Evolutionary conservation across 2,888 invertebrate genomes (phyloP).

Genomic region (Bibio marci): DNA sequence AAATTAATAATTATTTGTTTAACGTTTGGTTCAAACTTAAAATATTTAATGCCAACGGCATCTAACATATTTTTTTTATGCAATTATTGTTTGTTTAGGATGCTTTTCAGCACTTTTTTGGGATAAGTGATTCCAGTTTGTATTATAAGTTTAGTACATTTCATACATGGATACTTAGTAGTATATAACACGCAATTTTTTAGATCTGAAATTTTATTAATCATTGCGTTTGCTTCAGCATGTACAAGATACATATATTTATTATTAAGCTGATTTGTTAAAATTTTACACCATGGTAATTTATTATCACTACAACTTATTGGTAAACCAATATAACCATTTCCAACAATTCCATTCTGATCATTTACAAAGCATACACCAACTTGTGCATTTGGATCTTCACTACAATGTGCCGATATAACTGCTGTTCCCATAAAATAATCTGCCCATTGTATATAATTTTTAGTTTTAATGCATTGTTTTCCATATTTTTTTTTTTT

Average conservation of each 20-base stretch:
- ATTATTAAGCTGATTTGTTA: conserved; percentile 41
- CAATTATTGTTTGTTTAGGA: conserved; percentile 48
- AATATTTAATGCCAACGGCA: conserved; percentile 51
- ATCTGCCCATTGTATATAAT: conserved; percentile 74
- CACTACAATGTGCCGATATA: conserved; percentile 80
- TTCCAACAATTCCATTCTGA: conserved; percentile 73
- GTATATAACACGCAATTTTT: conserved; percentile 73
- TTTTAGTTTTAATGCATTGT: conserved; percentile 43
- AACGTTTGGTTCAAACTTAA: conserved; percentile 43
- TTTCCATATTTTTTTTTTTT: too few species aligned
- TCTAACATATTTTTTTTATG: conserved; percentile 71
- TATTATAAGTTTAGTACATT: conserved; percentile 93
- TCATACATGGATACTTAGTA: conserved; percentile 89
- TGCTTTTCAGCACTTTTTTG: conserved; percentile 65
- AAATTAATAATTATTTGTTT: too few species aligned
- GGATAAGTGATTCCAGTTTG: conserved; percentile 85
- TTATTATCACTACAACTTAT: conserved; percentile 71
- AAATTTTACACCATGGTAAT: conserved; percentile 74
- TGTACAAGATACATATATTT: conserved; percentile 91
- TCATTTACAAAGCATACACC: conserved; percentile 88
- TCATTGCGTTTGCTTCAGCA: conserved; percentile 92
- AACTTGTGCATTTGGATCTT: conserved; percentile 86
- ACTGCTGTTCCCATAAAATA: conserved; percentile 93
- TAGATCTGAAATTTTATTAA: conserved; percentile 73
- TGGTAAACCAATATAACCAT: conserved; percentile 98